Evolutionary conservation across 2,113 vertebrate species (phyloP), one percentile per base, ranked within the genome.

Genomic region (Orthonyx spaldingii): DNA sequence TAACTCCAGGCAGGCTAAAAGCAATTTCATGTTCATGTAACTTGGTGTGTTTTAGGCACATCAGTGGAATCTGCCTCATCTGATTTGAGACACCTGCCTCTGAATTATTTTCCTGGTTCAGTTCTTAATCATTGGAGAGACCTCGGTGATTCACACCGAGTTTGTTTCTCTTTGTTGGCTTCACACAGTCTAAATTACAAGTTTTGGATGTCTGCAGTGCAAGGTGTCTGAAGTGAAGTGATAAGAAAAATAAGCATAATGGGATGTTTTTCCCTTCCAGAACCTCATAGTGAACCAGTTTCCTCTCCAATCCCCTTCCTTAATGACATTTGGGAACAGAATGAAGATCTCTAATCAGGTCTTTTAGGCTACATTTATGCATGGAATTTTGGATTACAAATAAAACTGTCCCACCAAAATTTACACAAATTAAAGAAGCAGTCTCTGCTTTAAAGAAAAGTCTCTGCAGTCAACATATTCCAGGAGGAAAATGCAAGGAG

Each of bases 161-260:
- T 88, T 90, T 91, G 74, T 87, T 96, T 95, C 74, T 68, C 56
- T 89, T 72, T 76, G 57, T 83, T 91, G 66, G 28, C 85, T 59
- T 75, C 65, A 37, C 78, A 66, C 80, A 81, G 80, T 65, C 78
- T 65, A 56, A 92, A 95, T 94, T 65, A 55, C 59, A 68, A 59
- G 76, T 52, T 90, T 89, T 69, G 80, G 72, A n/a, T 71, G 80
- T 87, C 71, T 95, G 86, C 60, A 81, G 78, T 84, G 68, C 84
- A 75, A 89, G 89, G 76, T 96, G 91, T 92, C 94, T 96, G 96
- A 95, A 96, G 83, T 80, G 86, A 89, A 95, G 93, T 93, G 96
- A 94, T 96, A 94, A 93, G 95, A 64, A 91, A 93, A 97, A 94
- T 91, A 95, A 97, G 94, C 94, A 87, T 84, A 81, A 89, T 94